Evolutionary conservation across 2,888 invertebrate genomes (phyloP).

Genomic region (Melanostoma scalare): DNA sequence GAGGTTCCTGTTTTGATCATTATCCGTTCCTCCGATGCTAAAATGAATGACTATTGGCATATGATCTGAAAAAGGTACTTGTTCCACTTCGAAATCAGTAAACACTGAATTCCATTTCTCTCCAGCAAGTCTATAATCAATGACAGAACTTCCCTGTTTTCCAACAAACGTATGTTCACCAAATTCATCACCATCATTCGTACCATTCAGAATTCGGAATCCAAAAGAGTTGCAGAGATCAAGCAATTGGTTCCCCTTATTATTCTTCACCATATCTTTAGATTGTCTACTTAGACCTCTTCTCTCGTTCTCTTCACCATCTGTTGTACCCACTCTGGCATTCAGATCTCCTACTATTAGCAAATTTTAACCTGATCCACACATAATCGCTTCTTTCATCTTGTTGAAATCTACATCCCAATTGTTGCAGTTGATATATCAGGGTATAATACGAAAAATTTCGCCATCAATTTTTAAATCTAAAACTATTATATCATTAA

Average conservation of each 20-base stretch:
- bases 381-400: background rate
- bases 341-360: constrained; percentile 4
- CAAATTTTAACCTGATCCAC: constrained; percentile 5
- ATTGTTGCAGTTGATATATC: constrained; percentile 8
- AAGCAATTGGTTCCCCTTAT: constrained; percentile 1
- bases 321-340: constrained; percentile 12
- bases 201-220: no score
- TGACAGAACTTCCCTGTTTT: no score
- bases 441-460: no score
- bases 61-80: background rate
- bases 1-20: background rate
- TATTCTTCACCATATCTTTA: constrained; percentile 3
- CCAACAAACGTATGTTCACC: no score
- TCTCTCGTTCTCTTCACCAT: constrained; percentile 10
- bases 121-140: no score
- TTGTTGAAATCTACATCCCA: constrained; percentile 8
- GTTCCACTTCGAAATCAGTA: no score
- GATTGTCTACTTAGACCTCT: constrained; percentile 3
- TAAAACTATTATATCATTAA: no score
- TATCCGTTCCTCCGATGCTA: background rate
- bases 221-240: no score
- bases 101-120: no score
- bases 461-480: no score
- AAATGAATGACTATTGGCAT: no score
- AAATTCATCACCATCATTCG: no score